Evolutionary conservation across 2,797 vertebrate genomes (phyloP), one percentile per base, ranked within the genome.

Genomic region (Mormyrops boulengeri): DNA sequence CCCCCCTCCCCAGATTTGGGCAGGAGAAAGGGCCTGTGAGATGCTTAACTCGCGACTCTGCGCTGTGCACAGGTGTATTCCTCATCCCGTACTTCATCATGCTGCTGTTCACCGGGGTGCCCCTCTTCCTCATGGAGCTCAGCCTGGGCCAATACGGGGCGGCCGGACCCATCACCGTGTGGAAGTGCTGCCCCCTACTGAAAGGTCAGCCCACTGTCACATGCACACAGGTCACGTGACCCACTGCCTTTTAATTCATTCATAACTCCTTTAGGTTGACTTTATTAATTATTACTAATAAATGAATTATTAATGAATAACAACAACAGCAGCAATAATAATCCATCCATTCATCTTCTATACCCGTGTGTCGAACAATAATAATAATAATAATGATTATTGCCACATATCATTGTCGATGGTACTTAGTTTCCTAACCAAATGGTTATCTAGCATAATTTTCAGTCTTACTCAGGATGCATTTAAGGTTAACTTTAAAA

Each of bases 61-160:
- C 2, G 1, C 19, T 17, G 6, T 52, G 44, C 26, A 55, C 92
- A 98, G 97, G 97, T 41, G 95, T 96, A 82, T 98, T 97, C 91
- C 96, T 97, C 92, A 97, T 97, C 92, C 96, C 97, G 0, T 97
- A 97, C 93, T 95, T 96, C 94, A 95, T 97, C 88, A 97, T 97
- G 97, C 95, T 97, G 22, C 93, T 97, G 89, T 88, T 97, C 66
- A 94, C 92, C 0, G 97, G 97, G 0, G 95, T 97, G 34, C 97
- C 97, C 0, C 96, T 97, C 80, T 97, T 97, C 93, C 96, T 98
- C 87, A 97, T 97, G 97, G 97, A 97, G 95, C 95, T 97, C 89
- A 97, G 96, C 90, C 93, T 97, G 50, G 97, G 97, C 30, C 97
- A 97, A 92, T 97, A 97, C 0, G 96, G 97, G 49, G 96, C 96